Evolutionary conservation across 2,797 vertebrate species (phyloP).

Genomic region (Dendrocincla fuliginosa): DNA sequence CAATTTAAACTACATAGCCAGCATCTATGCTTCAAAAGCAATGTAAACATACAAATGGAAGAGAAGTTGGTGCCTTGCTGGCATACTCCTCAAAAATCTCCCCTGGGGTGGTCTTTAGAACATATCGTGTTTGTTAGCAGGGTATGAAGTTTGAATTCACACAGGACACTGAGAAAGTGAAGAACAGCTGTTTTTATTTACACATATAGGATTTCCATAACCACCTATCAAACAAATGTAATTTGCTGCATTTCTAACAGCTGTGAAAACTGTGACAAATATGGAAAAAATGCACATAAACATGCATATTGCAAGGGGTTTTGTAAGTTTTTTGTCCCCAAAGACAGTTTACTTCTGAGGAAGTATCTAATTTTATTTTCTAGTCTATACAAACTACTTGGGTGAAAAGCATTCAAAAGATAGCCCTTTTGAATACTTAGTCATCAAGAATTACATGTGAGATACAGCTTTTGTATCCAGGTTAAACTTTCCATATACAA

Average conservation of each 20-base stretch:
- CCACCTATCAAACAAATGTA: neutral
- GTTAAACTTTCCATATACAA: constrained; percentile 20
- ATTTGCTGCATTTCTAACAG: neutral
- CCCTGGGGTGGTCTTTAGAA: neutral
- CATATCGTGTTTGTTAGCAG: neutral
- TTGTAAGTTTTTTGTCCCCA: neutral
- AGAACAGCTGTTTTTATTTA: neutral
- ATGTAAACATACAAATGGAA: neutral
- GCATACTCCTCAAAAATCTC: neutral
- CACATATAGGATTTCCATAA: neutral
- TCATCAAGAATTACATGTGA: constrained; percentile 22
- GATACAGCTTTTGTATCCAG: constrained; percentile 13
- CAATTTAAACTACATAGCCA: neutral
- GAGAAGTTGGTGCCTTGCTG: neutral
- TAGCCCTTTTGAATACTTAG: constrained; percentile 27
- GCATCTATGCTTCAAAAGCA: neutral
- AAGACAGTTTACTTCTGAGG: neutral
- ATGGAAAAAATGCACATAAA: neutral
- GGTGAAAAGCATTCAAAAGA: neutral
- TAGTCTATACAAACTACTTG: constrained; percentile 2
- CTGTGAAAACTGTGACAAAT: neutral
- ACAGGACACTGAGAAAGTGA: neutral
- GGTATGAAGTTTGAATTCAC: neutral
- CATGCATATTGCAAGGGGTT: neutral
- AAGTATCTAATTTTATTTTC: neutral